Conservation (phyloP, 2,797 vertebrate genomes). For the Amblyopsis hoosieri region DNA sequence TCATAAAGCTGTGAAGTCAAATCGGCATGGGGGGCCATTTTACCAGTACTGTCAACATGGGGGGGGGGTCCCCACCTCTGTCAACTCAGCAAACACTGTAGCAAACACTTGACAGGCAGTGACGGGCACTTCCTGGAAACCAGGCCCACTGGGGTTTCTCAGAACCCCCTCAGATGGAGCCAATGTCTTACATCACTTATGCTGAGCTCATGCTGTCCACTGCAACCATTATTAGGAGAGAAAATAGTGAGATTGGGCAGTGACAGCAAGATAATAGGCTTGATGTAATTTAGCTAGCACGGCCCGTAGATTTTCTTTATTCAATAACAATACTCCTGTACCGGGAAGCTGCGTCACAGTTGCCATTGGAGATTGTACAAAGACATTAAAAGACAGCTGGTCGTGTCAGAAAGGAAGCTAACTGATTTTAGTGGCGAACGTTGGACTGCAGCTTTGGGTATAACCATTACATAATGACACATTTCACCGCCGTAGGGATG, state of each 20-base stretch:
- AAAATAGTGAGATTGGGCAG: conserved; percentile 18
- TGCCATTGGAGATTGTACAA: conserved; percentile 19
- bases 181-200: conserved; percentile 35
- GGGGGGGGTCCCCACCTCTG: conserved; percentile 47
- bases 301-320: conserved; percentile 2
- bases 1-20: conserved; percentile 75
- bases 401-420: conserved; percentile 35
- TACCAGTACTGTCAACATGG: conserved; percentile 77
- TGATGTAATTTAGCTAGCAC: conserved; percentile 7
- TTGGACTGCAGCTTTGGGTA: neutral
- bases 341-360: conserved; percentile 22
- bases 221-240: conserved; percentile 40
- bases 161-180: conserved; percentile 58
- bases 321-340: conserved; percentile 19
- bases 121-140: conserved; percentile 63
- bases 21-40: conserved; percentile 73
- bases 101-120: conserved; percentile 46
- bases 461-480: conserved; percentile 42
- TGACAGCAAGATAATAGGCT: neutral
- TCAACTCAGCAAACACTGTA: conserved; percentile 77
- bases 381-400: conserved; percentile 44
- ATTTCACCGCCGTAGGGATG: conserved; percentile 29
- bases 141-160: conserved; percentile 52
- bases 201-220: conserved; percentile 34
- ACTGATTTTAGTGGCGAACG: conserved; percentile 16